A percentile compares a stretch with the other conserved stretches of the same genome.
Conservation (phyloP, 2,888 invertebrate genomes). For the Tachina grossa region DNA sequence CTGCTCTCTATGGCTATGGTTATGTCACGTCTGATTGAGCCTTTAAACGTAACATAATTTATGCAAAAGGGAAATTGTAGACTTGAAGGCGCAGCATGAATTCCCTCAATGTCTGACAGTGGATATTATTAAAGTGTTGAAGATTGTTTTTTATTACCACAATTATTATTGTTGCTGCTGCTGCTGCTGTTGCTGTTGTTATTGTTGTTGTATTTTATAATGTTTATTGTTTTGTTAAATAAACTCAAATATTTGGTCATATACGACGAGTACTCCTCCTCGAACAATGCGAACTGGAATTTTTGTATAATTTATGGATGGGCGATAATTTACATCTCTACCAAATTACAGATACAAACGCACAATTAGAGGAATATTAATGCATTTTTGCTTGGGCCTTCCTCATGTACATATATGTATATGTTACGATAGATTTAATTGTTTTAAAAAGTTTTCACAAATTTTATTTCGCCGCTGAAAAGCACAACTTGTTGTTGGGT, state of each 20-base stretch:
- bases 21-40: too few relatives aligned
- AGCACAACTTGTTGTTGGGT: constrained; percentile 32
- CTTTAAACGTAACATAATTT: constrained; percentile 51
- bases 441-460: constrained; percentile 27
- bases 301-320: constrained; percentile 49
- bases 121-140: constrained; percentile 51
- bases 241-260: constrained; percentile 55
- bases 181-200: neutral
- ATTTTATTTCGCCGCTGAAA: constrained; percentile 53
- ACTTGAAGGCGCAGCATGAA: constrained; percentile 69
- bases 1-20: too few relatives aligned
- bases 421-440: neutral
- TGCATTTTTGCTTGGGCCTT: neutral
- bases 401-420: too few relatives aligned
- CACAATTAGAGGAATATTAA: constrained; percentile 3
- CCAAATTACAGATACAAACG: neutral
- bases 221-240: constrained; percentile 47
- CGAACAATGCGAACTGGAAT: constrained; percentile 16
- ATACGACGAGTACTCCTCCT: neutral
- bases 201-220: constrained; percentile 22
- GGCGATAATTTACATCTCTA: constrained; percentile 32
- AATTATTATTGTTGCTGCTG: neutral
- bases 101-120: constrained; percentile 66
- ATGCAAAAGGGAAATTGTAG: constrained; percentile 69
- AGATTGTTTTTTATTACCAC: constrained; percentile 11